phyloP scores from a whole-genome alignment of 2,888 invertebrate genomes.

The Buathra laborator region DNA sequence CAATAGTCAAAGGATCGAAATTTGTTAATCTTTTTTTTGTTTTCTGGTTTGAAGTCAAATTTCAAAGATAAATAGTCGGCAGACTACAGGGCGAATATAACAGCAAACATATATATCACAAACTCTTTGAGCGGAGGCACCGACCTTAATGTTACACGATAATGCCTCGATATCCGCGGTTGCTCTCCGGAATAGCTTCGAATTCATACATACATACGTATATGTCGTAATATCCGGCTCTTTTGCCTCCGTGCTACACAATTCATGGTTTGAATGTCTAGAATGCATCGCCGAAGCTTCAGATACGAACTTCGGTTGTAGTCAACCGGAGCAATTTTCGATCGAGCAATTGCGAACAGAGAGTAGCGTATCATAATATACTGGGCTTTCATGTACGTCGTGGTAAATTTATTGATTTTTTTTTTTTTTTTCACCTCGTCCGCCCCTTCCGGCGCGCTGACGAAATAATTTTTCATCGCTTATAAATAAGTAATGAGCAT shows the following conservation, averaged over 20 bases:
- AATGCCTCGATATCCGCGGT: constrained; percentile 15
- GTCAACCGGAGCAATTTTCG: constrained; percentile 2
- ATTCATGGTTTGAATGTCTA: not conserved
- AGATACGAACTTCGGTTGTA: not conserved
- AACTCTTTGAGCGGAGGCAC: not conserved
- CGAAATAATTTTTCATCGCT: not conserved
- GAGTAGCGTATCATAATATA: not conserved
- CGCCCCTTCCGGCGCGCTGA: not conserved
- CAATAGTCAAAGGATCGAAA: too few relatives aligned
- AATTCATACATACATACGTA: not conserved
- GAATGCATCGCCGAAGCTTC: not conserved
- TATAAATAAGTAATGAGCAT: constrained; percentile 17
- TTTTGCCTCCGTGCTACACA: constrained; percentile 2
- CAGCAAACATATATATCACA: not conserved
- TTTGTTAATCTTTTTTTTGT: too few relatives aligned
- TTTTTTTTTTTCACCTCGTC: not conserved
- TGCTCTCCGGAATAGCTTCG: not conserved
- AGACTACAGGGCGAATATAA: not conserved
- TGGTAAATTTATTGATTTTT: not conserved
- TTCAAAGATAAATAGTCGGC: not conserved
- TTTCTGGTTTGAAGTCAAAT: not conserved
- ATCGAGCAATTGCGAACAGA: not conserved
- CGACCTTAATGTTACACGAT: not conserved
- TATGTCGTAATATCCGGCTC: constrained; percentile 15
- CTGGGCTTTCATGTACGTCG: not conserved